Evolutionary conservation across 2,888 invertebrate genomes (phyloP).

Genomic region (Pheosia tremula): DNA sequence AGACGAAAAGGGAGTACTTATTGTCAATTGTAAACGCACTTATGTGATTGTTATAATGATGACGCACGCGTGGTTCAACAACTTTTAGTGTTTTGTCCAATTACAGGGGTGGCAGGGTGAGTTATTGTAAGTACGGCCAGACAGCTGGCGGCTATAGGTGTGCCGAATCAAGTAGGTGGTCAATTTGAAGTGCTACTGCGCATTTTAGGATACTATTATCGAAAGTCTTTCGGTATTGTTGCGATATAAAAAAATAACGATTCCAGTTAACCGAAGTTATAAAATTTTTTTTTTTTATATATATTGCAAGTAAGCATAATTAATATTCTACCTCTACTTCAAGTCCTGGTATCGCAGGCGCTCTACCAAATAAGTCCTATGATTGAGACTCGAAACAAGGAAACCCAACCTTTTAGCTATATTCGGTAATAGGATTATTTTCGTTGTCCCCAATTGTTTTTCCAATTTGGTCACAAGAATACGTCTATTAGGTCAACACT

Average conservation of each 20-base stretch:
- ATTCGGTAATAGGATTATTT: no score
- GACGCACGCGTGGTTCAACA: conserved; percentile 35
- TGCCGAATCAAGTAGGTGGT: neutral
- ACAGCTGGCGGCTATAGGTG: neutral
- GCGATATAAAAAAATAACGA: no score
- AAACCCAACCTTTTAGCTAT: no score
- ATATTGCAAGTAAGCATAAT: no score
- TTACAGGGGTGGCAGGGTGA: conserved; percentile 9
- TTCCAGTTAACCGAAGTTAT: no score
- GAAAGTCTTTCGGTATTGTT: neutral
- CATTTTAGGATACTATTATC: neutral
- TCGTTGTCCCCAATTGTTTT: neutral
- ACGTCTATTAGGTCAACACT: neutral
- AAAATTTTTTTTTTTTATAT: no score
- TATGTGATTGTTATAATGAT: conserved; percentile 15
- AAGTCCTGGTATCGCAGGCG: no score
- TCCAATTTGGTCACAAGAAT: neutral
- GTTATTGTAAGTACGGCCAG: neutral
- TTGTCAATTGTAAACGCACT: conserved; percentile 15
- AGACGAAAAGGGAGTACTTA: no score
- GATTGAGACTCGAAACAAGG: no score
- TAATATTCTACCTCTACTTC: no score
- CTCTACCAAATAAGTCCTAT: no score
- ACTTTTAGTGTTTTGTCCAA: conserved; percentile 8
- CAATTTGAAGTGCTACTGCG: neutral